Percentiles rank a stretch among this genome's conserved stretches.
phyloP scores from a whole-genome alignment of 2,888 invertebrate genomes.

The Sthenelais limicola region DNA sequence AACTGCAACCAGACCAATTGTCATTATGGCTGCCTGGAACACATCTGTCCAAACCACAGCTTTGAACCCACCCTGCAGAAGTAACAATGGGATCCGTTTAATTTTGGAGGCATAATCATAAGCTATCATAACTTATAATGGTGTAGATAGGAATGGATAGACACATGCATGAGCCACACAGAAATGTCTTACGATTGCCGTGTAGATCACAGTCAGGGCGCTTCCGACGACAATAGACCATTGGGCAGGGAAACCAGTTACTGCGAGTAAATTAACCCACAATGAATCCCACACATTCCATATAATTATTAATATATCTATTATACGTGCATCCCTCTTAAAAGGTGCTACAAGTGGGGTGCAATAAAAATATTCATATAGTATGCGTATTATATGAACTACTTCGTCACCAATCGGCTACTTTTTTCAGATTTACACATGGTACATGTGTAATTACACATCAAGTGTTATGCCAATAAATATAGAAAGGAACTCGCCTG shows the following conservation, averaged over 20 bases:
- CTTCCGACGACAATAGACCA: slow-evolving; percentile 21
- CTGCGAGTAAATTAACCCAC: background rate
- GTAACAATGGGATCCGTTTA: background rate
- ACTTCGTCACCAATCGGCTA: too few relatives aligned
- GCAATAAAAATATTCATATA: too few relatives aligned
- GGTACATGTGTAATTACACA: too few relatives aligned
- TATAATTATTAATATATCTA: background rate
- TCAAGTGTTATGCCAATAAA: too few relatives aligned
- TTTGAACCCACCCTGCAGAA: slow-evolving; percentile 29
- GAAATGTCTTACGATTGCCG: slow-evolving; percentile 27
- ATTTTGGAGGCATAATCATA: background rate
- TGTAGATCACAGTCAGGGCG: slow-evolving; percentile 27
- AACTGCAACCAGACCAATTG: slow-evolving; percentile 20
- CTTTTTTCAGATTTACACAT: too few relatives aligned
- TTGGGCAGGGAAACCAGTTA: slow-evolving; percentile 19
- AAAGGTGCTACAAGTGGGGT: background rate
- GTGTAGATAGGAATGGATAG: too few relatives aligned
- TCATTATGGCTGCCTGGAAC: slow-evolving; percentile 26
- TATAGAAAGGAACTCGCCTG: too few relatives aligned
- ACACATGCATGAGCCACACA: too few relatives aligned
- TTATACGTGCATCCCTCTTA: background rate
- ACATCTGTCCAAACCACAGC: slow-evolving; percentile 41
- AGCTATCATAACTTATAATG: background rate
- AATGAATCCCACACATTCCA: background rate
- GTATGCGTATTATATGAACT: background rate